Base-by-base conservation (phyloP, 2,888 invertebrate genomes). In the Aphodius sticticus region DNA sequence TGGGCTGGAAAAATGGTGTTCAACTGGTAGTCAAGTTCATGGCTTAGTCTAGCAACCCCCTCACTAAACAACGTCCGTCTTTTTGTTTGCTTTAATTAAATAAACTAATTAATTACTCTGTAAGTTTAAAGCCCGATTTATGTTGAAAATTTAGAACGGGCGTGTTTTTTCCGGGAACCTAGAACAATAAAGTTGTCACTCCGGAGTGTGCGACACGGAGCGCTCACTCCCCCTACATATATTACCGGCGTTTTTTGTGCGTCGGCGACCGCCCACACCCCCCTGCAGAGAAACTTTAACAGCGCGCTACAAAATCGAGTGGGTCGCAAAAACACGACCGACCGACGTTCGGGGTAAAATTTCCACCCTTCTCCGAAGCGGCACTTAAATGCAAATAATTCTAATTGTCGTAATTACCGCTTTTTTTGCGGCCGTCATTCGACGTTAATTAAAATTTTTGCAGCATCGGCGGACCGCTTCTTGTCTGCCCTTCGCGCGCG, bases 381-480 rank as follows among this genome's bases (percentile, higher is more conserved):
- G 35, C 74, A 35, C 74, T 74, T 74, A 74, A 53, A 74, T 74
- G 74, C 74, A 74, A 74, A 74, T 74, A 74, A 74, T 37, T 74
- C 74, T 74, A 74, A 74, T 74, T 74, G 74, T 74, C 74, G 74
- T 74, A 74, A 74, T 74, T 74, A 74, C 74, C 36, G 35, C 74
- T 9, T 35, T 74, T 74, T 74, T 74, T 74, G 74, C 74, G 74
- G 74, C 35, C 35, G 74, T 74, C 53, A 53, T 53, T 35, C 37
- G 74, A 74, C 74, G 35, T 74, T 74, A 74, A 74, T 74, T 74
- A 74, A 74, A 74, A 74, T 74, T 74, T 74, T 74, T 74, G 74
- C 74, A 74, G 37, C 74, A 74, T 74, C 35, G 74, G 74, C 70
- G 15, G 74, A 35, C 36, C 74, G 74, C 9, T 37, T 74, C 74